These are phyloP conservation scores for Drosophila stalkeri DNA, from an alignment of 2,888 invertebrate genomes.

Conservation along the genomic window DNA sequence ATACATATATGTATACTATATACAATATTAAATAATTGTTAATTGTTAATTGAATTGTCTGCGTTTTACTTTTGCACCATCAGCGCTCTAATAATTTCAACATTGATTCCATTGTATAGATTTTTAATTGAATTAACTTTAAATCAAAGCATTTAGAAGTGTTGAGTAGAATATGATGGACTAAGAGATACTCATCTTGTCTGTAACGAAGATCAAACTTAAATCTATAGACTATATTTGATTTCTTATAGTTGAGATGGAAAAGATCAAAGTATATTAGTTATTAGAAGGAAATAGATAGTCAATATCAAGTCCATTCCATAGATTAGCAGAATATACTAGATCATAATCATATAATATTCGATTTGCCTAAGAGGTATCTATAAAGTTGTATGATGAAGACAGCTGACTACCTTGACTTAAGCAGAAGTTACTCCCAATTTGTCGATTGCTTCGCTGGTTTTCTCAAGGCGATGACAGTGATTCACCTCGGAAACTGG, in stretches of 20 bases:
- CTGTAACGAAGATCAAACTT: background rate
- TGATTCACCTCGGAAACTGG: constrained; percentile 48
- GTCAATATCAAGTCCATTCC: background rate
- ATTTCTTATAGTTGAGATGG: background rate
- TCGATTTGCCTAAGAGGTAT: constrained; percentile 4
- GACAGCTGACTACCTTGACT: constrained; percentile 35
- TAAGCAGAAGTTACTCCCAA: constrained; percentile 23
- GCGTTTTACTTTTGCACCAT: constrained; percentile 63
- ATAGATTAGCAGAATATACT: background rate
- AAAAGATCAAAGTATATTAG: background rate
- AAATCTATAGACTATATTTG: background rate
- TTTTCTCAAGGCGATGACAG: constrained; percentile 49
- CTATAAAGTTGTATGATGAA: constrained; percentile 6
- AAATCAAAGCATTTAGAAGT: constrained; percentile 31
- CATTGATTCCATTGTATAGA: constrained; percentile 70
- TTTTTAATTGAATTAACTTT: constrained; percentile 58
- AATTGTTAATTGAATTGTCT: constrained; percentile 72
- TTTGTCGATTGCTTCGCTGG: constrained; percentile 55
- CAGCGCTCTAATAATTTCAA: constrained; percentile 81
- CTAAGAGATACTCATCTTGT: constrained; percentile 3
- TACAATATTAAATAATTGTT: constrained; percentile 40
- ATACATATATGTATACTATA: constrained; percentile 1
- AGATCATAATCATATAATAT: background rate
- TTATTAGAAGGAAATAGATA: background rate
- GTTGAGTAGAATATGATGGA: background rate